Evolutionary conservation across 1,140 invertebrate genomes (phyloP), one percentile per base, ranked within the genome.

Genomic region (Pseudomyrmex concolor): DNA sequence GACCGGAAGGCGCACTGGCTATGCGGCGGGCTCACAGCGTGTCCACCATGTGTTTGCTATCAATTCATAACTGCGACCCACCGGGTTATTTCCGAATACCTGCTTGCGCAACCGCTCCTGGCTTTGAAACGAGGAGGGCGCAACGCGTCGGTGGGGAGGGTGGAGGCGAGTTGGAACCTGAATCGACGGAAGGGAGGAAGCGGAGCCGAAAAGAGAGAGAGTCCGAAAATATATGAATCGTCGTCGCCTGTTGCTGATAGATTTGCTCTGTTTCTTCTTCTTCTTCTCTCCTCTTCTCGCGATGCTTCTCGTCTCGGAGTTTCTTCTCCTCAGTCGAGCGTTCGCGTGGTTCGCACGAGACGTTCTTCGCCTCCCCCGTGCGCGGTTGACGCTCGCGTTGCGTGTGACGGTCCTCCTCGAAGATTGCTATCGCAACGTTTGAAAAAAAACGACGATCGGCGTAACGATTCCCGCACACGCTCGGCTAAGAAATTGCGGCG

Each of bases 41-140:
- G 86, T 90, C 86, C 91, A 91, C 86, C 92, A 93, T 92, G 91
- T 93, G 92, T 92, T 91, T 89, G 90, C 91, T 92, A 92, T 93
- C 90, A 91, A 93, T 93, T 93, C 90, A 89, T 91, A 91, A 91
- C 89, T 86, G 87, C 90, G 88, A 88, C 83, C 86, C 85, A 67
- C 86, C 81, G 64, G 81, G 86, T 89, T 91, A 91, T 91, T 91
- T 91, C 88, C 90, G 90, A 91, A 89, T 91, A 91, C 85, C 87
- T 89, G 90, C 86, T 91, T 91, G 90, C 90, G 89, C 89, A 91
- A 90, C 78, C 34, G 67, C 77, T 45, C 51, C 45, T 50, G 71
- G 34, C 34, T 34, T 34, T 34, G 34, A 34, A 34, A 34, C 34
- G 34, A 34, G 34, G 34, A 34, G 50, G 10, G 74, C 34, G 63